Base-by-base conservation (phyloP, 2,888 invertebrate species). In the Noctuana brunneofusca region DNA sequence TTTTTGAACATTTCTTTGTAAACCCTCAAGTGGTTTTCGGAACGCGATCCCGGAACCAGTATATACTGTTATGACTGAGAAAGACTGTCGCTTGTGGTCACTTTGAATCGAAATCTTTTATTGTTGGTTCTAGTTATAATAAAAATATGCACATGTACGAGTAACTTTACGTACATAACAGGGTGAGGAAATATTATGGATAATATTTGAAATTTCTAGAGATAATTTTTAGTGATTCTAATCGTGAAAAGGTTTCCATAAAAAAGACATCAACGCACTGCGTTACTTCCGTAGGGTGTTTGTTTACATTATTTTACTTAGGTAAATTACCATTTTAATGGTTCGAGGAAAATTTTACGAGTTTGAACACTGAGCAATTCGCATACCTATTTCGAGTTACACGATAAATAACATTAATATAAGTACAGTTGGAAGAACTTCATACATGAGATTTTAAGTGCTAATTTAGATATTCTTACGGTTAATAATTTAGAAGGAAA, bases 1-100 rank as follows among this genome's bases (percentile, higher is more conserved):
- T 72, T 69, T 73, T 71, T 38, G 24, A 64, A 60, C 68, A 71
- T 71, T 76, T 75, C 69, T 75, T 74, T 71, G 69, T 76, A 74
- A 69, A 65, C 58, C 65, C 55, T 63, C 55, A 12, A 32, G 43
- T 53, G 48, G 27, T 64, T 53, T 56, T 64, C 46, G 43, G 63
- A 58, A 65, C 63, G 32, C 16, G 38, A 58, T 65, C 63, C 50
- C 64, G 63, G 64, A 65, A 65, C 67, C 58, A 35, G 62, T 38
- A 38, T 58, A 12, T 58, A 58, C 58, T 49, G 50, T 58, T 58
- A 58, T 32, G 41, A n/a, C 41, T 41, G 41, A 16, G 32, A 22
- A 30, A 55, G 30, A 30, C 32, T 32, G 43, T 56, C 18, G 11
- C 27, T 52, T 52, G 20, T 35, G 48, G 14, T 46, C 48, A 32